Conservation (phyloP, 2,888 invertebrate genomes). For the Tetheella fluctuosa region DNA sequence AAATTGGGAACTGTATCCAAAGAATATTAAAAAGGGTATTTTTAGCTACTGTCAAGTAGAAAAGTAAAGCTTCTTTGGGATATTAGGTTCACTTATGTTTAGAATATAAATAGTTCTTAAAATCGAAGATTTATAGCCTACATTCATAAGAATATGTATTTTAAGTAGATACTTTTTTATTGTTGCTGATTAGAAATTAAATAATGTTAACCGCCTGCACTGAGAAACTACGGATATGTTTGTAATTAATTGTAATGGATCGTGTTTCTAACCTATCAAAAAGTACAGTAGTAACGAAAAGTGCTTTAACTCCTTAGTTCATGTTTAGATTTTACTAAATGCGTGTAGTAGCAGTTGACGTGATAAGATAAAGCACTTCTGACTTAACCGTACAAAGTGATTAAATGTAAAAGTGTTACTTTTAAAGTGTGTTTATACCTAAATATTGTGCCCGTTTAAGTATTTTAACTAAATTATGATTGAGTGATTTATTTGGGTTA, state of each 20-base stretch:
- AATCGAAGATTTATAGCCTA: slow-evolving; percentile 77
- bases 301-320: neutral
- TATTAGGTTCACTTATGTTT: slow-evolving; percentile 62
- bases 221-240: slow-evolving; percentile 32
- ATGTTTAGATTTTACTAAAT: neutral
- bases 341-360: neutral
- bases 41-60: slow-evolving; percentile 67
- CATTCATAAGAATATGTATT: slow-evolving; percentile 80
- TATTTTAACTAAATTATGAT: slow-evolving; percentile 2
- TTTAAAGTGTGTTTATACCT: slow-evolving; percentile 1
- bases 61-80: slow-evolving; percentile 80
- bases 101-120: slow-evolving; percentile 74
- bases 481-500: neutral
- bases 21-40: slow-evolving; percentile 57
- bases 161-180: slow-evolving; percentile 35
- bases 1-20: slow-evolving; percentile 54
- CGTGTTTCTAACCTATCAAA: neutral
- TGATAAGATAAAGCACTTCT: neutral
- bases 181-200: neutral
- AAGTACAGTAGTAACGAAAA: neutral
- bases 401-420: neutral
- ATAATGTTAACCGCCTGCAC: slow-evolving; percentile 44
- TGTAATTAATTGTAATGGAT: neutral
- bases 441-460: slow-evolving; percentile 11
- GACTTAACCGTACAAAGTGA: neutral